phyloP scores from a whole-genome alignment of 2,888 invertebrate species.

The Physocephala rufipes region DNA sequence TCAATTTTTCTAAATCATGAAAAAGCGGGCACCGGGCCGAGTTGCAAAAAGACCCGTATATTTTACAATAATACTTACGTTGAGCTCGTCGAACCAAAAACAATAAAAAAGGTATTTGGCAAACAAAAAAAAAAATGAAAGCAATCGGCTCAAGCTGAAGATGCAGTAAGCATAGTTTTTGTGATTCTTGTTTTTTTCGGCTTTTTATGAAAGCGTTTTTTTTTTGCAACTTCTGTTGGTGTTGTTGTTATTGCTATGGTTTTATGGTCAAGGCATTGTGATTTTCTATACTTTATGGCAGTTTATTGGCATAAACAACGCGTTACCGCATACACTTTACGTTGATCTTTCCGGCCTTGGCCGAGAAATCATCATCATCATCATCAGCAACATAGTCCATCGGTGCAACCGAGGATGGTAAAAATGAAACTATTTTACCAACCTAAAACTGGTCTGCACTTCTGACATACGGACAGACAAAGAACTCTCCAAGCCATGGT shows the following conservation, averaged over 20 bases:
- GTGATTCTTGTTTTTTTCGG: neutral
- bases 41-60: too few relatives aligned
- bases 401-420: neutral
- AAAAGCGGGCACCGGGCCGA: too few relatives aligned
- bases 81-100: neutral
- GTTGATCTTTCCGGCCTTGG: neutral
- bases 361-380: slow-evolving; percentile 32
- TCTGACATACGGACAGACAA: too few relatives aligned
- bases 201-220: neutral
- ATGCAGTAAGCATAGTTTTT: too few relatives aligned
- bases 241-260: slow-evolving; percentile 19
- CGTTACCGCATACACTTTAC: slow-evolving; percentile 41
- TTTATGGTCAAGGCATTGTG: slow-evolving; percentile 40
- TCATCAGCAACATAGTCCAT: slow-evolving; percentile 21
- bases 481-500: slow-evolving; percentile 25
- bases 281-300: slow-evolving; percentile 49
- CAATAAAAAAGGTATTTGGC: neutral
- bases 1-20: neutral
- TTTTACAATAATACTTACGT: too few relatives aligned
- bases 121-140: neutral
- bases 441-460: neutral
- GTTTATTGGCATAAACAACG: slow-evolving; percentile 49
- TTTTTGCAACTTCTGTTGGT: slow-evolving; percentile 8
- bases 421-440: neutral
- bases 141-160: slow-evolving; percentile 10